These are phyloP conservation scores for Phymanthus crucifer DNA, from an alignment of 92 coral and sea anemone genomes.

Conservation along the genomic window DNA sequence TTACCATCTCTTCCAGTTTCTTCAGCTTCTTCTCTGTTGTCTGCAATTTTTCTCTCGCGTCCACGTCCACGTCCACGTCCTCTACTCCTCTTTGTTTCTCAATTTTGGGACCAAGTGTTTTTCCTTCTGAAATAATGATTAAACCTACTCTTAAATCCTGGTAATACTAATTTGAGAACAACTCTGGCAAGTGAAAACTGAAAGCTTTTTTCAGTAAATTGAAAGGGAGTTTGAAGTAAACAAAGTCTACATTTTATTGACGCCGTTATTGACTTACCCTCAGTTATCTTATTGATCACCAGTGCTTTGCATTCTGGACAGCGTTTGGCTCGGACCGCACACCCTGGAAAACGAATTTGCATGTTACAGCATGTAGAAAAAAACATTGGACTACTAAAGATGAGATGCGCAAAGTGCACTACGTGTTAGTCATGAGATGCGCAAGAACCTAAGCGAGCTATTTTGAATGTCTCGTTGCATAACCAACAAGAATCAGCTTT, in stretches of 20 bases:
- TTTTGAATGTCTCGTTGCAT: no score
- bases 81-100: constrained; percentile 27
- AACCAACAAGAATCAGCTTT: no score
- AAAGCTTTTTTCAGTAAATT: neutral
- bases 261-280: constrained; percentile 26
- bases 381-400: no score
- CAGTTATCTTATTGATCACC: constrained; percentile 27
- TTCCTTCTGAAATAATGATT: constrained; percentile 26
- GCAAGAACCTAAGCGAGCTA: no score
- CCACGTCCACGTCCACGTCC: no score
- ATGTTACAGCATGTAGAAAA: neutral
- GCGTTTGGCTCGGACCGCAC: constrained; percentile 54
- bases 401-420: no score
- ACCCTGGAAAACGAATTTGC: constrained; percentile 28
- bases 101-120: constrained; percentile 18
- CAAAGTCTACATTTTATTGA: neutral
- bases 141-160: neutral
- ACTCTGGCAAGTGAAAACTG: no score
- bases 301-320: constrained; percentile 50
- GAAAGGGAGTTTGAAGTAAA: neutral
- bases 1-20: constrained; percentile 56
- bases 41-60: constrained; percentile 38
- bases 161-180: neutral
- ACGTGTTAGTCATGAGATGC: no score
- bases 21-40: constrained; percentile 41